phyloP scores from a whole-genome alignment of 2,113 vertebrate genomes.

The Dasyornis broadbenti region DNA sequence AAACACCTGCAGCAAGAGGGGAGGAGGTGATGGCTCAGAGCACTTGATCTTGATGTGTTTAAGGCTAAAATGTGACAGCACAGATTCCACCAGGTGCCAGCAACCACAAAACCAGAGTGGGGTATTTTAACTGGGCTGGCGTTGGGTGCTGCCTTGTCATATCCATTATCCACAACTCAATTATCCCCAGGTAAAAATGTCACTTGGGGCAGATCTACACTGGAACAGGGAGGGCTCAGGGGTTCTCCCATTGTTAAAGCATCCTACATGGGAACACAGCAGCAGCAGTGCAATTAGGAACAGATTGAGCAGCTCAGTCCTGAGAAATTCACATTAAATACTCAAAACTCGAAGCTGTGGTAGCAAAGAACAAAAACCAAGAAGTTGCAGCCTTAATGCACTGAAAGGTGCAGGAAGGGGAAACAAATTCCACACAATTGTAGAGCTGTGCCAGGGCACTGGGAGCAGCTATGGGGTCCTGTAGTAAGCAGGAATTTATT shows the following conservation, averaged over 20 bases:
- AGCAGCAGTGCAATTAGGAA: neutral
- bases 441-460: neutral
- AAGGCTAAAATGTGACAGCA: neutral
- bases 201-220: neutral
- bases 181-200: neutral
- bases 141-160: neutral
- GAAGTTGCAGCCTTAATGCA: neutral
- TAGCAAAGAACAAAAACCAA: neutral
- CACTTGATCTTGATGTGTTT: neutral
- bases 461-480: neutral
- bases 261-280: neutral
- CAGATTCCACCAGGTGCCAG: neutral
- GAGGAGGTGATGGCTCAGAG: neutral
- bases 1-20: neutral
- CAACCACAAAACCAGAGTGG: neutral
- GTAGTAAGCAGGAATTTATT: neutral
- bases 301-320: neutral
- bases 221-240: neutral
- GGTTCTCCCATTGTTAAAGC: neutral
- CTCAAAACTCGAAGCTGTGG: neutral
- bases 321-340: neutral
- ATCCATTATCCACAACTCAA: no score
- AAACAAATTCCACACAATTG: neutral
- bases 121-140: neutral
- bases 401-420: neutral